phyloP scores from a whole-genome alignment of 1,140 invertebrate genomes.

The Charaxes varanes region DNA sequence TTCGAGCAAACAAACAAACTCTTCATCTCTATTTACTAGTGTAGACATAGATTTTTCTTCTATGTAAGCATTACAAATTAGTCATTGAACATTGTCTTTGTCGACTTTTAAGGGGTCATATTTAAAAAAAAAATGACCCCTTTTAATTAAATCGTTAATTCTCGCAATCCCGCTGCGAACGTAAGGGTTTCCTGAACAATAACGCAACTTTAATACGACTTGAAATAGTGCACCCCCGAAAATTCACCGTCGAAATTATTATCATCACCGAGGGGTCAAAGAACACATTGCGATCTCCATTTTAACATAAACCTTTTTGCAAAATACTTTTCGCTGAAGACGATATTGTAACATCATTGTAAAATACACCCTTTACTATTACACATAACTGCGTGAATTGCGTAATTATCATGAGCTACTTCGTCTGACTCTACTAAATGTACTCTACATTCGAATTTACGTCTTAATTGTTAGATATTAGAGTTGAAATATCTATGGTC shows the following conservation, averaged over 20 bases:
- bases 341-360: conserved; percentile 32
- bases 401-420: conserved; percentile 26
- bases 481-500: conserved; percentile 18
- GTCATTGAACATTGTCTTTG: no score
- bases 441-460: conserved; percentile 15
- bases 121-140: conserved; percentile 16
- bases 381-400: conserved; percentile 42
- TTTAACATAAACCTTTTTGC: conserved; percentile 52
- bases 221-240: conserved; percentile 53
- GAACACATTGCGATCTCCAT: conserved; percentile 53
- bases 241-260: conserved; percentile 63
- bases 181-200: conserved; percentile 43
- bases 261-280: conserved; percentile 57
- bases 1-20: no score
- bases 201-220: conserved; percentile 61
- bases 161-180: conserved; percentile 25
- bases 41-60: no score
- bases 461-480: conserved; percentile 7
- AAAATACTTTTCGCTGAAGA: conserved; percentile 49
- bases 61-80: conserved; percentile 9
- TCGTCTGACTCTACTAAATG: conserved; percentile 27
- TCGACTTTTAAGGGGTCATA: neutral
- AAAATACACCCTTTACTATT: conserved; percentile 38
- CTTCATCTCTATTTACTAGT: no score
- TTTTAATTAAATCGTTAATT: conserved; percentile 32